Percentiles rank a stretch among this genome's conserved stretches.
Conservation (phyloP, 2,888 invertebrate genomes). For the Osmoderma eremita region DNA sequence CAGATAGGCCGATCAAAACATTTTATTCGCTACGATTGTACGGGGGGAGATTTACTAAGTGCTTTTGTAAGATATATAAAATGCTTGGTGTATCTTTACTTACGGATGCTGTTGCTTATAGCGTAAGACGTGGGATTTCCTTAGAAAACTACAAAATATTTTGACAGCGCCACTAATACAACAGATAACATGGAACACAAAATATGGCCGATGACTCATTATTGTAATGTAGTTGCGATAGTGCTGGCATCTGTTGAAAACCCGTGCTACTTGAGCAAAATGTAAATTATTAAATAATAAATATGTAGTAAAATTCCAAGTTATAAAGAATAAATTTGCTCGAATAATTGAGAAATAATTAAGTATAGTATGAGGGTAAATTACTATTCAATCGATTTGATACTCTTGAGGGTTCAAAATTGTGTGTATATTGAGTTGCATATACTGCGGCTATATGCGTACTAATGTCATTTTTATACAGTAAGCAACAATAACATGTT, state of each 20-base stretch:
- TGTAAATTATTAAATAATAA: neutral
- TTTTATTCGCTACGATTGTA: no score
- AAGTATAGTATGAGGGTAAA: no score
- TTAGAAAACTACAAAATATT: slow-evolving; percentile 26
- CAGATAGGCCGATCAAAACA: neutral
- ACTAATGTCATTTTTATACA: neutral
- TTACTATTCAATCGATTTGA: no score
- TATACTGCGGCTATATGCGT: neutral
- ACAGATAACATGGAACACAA: slow-evolving; percentile 38
- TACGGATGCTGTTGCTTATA: slow-evolving; percentile 6
- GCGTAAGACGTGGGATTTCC: slow-evolving; percentile 1
- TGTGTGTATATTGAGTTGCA: slow-evolving; percentile 18
- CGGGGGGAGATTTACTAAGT: no score
- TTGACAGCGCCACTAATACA: slow-evolving; percentile 38
- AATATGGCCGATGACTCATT: slow-evolving; percentile 40
- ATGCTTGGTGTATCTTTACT: slow-evolving; percentile 1
- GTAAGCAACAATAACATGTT: no score
- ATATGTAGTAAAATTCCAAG: no score
- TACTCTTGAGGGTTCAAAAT: neutral
- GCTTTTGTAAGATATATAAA: no score
- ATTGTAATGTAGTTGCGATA: neutral
- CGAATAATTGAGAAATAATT: neutral
- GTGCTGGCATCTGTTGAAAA: slow-evolving; percentile 22
- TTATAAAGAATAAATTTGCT: neutral
- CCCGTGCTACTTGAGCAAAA: no score